Percentiles rank a stretch among this genome's conserved stretches.
Evolutionary conservation across 1,140 invertebrate genomes (phyloP).

Genomic region (Caenorhabditis inopinata): DNA sequence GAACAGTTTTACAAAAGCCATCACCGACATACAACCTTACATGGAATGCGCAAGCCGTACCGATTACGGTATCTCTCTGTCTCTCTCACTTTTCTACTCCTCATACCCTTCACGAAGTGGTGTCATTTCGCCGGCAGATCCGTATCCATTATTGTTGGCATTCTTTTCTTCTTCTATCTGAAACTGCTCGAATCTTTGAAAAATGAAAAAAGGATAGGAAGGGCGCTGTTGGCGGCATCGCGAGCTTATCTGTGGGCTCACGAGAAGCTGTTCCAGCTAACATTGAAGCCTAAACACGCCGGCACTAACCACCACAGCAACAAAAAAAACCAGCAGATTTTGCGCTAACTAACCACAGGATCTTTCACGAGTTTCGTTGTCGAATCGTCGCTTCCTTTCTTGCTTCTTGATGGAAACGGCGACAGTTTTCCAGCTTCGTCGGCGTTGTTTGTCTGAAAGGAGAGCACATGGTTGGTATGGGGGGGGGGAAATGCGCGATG

Average conservation of each 20-base stretch:
- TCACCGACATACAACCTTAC: neutral
- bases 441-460: neutral
- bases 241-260: too few relatives aligned
- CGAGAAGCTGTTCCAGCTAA: too few relatives aligned
- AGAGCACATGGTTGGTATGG: too few relatives aligned
- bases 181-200: too few relatives aligned
- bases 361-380: conserved; percentile 40
- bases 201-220: too few relatives aligned
- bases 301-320: too few relatives aligned
- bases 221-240: too few relatives aligned
- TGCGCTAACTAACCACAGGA: neutral
- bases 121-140: conserved; percentile 20
- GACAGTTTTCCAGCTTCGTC: conserved; percentile 21
- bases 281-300: too few relatives aligned
- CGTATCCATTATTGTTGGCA: conserved; percentile 32
- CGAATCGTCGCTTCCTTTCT: conserved; percentile 42
- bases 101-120: conserved; percentile 26
- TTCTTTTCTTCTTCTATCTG: conserved; percentile 28
- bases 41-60: conserved; percentile 5
- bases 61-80: neutral
- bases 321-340: too few relatives aligned
- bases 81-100: neutral
- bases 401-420: conserved; percentile 28
- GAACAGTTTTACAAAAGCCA: neutral
- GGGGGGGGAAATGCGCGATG: too few relatives aligned